phyloP scores from a whole-genome alignment of 2,113 vertebrate genomes.

The Podarcis raffonei region DNA sequence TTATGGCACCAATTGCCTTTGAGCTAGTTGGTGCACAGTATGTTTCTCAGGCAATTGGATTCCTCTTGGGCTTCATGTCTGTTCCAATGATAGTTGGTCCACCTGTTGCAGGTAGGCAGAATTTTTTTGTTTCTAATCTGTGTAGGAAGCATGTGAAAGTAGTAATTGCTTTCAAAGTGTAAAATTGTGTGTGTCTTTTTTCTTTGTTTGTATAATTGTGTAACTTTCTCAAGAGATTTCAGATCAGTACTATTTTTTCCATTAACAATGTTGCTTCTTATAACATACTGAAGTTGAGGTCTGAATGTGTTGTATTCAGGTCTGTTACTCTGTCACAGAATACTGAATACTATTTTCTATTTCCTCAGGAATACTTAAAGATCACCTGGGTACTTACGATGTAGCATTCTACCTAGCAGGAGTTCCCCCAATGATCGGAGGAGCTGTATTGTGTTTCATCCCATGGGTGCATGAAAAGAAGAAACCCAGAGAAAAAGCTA shows the following conservation, averaged over 20 bases:
- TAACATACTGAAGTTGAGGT: neutral
- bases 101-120: conserved; percentile 89
- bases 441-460: conserved; percentile 86
- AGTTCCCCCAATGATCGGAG: conserved; percentile 92
- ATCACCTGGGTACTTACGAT: conserved; percentile 84
- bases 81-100: conserved; percentile 95
- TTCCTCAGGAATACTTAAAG: conserved; percentile 85
- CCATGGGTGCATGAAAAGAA: conserved; percentile 88
- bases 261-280: neutral
- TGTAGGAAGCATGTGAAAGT: neutral
- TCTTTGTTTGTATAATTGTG: neutral
- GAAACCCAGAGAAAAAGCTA: conserved; percentile 65
- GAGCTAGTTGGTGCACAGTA: conserved; percentile 89
- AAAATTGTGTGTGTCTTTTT: neutral
- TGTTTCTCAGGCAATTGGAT: conserved; percentile 96
- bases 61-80: conserved; percentile 94
- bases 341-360: neutral
- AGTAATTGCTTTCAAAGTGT: neutral
- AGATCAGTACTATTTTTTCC: neutral
- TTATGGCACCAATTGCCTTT: conserved; percentile 98
- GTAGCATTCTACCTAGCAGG: conserved; percentile 95
- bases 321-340: accelerated
- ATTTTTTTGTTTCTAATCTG: neutral
- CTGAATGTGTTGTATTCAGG: neutral
- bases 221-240: neutral